Evolutionary conservation across 2,113 vertebrate genomes (phyloP), one percentile per base, ranked within the genome.

Genomic region (Pseudonaja textilis): DNA sequence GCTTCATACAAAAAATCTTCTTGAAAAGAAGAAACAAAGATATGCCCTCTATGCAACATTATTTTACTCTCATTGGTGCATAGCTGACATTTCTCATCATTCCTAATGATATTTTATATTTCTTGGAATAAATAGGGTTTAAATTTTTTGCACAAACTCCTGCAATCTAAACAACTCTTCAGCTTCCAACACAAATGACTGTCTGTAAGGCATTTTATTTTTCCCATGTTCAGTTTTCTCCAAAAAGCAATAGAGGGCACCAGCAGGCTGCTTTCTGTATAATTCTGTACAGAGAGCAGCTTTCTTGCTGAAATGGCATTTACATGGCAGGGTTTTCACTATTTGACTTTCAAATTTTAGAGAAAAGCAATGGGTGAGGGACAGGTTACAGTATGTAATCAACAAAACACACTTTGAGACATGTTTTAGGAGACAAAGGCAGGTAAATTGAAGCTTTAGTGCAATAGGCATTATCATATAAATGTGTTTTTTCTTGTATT

Each of bases 231-330:
- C 89, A 93, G 92, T 4, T n/a, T 2, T 81, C 8, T 90, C 8
- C 57, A 95, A 95, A 93, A 57, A 95, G 90, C 95, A 95, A 90
- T 91, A 96, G 95, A 95, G 95, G 93, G 94, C 94, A 96, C 89
- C 93, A 96, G 89, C 87, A 93, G 92, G 8, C 90, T 94, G 69
- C 90, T 93, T 87, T 97, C 52, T n/a, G 11, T 50, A n/a, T 64
- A n/a, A 93, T 91, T 92, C 89, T 91, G 23, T n/a, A 25, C 56
- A 50, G 22, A 89, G 39, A 91, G 89, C 0, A 47, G 20, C 56
- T 69, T 92, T 93, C 39, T n/a, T 90, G 39, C 93, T 81, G 64
- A 92, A 90, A 47, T 29, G 90, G 29, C 91, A 89, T 34, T 94
- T 85, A 88, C 39, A 61, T 59, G 89, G 42, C 5, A 93, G 50